phyloP scores from a whole-genome alignment of 2,113 vertebrate genomes.

The Pagrus major region DNA sequence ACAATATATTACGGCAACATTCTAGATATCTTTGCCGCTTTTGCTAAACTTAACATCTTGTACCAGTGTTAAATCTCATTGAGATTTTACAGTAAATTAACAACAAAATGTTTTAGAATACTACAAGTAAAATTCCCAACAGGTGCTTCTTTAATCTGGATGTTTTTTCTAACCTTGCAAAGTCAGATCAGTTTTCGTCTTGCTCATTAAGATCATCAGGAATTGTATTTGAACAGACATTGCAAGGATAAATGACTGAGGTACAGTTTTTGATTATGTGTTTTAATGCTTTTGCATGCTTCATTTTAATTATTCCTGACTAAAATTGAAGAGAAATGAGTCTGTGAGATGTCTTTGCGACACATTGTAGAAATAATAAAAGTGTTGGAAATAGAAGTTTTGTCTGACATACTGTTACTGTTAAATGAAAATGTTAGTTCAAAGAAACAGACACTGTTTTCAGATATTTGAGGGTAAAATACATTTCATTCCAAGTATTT shows the following conservation, averaged over 20 bases:
- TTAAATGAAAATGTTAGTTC: not conserved
- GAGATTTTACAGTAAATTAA: constrained; percentile 4
- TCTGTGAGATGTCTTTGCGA: not conserved
- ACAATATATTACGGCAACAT: not conserved
- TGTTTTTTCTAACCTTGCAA: not conserved
- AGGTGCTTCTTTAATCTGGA: not conserved
- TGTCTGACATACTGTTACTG: not conserved
- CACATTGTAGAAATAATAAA: not conserved
- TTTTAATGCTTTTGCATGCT: constrained; percentile 39
- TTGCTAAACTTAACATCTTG: not conserved
- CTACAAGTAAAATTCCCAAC: not conserved
- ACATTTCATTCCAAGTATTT: not conserved
- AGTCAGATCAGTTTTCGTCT: not conserved
- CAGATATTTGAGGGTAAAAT: not conserved
- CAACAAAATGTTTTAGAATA: not conserved
- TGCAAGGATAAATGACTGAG: not conserved
- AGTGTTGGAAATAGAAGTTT: not conserved
- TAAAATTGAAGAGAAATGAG: not conserved
- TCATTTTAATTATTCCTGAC: not conserved
- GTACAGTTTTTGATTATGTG: constrained; percentile 17
- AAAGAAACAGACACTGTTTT: not conserved
- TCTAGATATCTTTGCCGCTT: not conserved
- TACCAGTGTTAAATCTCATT: not conserved
- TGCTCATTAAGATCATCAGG: not conserved
- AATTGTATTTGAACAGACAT: not conserved